Evolutionary conservation across 2,888 invertebrate genomes (phyloP), one percentile per base, ranked within the genome.

Genomic region (Eurois occulta): DNA sequence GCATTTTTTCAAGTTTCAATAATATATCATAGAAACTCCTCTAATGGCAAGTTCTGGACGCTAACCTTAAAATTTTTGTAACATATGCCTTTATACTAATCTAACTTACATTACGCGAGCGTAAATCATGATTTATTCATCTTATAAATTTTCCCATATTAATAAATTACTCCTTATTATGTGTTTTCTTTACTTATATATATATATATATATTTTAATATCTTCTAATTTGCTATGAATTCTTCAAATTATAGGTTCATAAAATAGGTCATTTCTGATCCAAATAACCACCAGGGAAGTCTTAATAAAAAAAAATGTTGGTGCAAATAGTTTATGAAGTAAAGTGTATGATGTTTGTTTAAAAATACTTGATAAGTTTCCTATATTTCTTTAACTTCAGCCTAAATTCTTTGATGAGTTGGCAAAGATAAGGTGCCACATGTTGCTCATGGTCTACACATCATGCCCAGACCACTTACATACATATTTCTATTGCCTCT

Each of bases 31-130:
- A 41, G 1, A 65, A 66, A 48, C 52, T 68, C 13, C 60, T 32
- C 5, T 72, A 10, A 69, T 84, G 38, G 70, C 71, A 83, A 76
- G 62, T 72, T 79, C 70, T 81, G 73, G 84, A 88, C 79, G 81
- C 72, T 87, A 86, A 85, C 86, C 87, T 85, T 43, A 70, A 62
- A 83, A 78, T 67, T 71, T 60, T 52, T 70, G 58, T 76, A 52
- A 58, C 76, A 48, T 58, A 67, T 58, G 28, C 35, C 35, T 71
- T 8, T 46, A 67, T 43, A 62, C 16, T 77, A 85, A 77, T 72
- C 72, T 81, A 73, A 41, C 32, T 18, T 35, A 38, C 16, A 62
- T 52, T 41, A 62, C 1, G 43, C 55, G 21, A 48, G 24, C 35
- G 8, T 67, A 41, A 81, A 78, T 55, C 32, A 21, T 35, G 66